These are phyloP conservation scores for Cololabis saira DNA, from an alignment of 2,113 vertebrate genomes.

Conservation along the genomic window DNA sequence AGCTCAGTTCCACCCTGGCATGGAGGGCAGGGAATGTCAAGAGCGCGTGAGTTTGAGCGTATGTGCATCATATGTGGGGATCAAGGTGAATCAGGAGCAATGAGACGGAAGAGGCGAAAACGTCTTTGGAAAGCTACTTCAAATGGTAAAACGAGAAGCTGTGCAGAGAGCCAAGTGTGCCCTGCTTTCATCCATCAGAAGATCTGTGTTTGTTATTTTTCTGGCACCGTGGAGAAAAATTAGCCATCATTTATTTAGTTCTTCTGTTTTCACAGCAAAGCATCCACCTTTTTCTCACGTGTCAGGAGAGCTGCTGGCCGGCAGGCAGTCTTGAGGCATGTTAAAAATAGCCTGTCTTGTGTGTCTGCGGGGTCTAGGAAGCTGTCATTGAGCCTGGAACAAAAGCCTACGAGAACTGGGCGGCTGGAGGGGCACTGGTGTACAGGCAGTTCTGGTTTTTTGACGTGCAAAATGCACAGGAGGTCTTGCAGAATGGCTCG, in stretches of 20 bases:
- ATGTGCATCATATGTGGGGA: constrained; percentile 18
- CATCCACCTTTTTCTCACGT: constrained; percentile 37
- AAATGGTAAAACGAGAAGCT: constrained; percentile 37
- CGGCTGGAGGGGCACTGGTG: constrained; percentile 79
- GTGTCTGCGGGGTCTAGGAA: constrained; percentile 82
- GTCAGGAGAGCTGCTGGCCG: constrained; percentile 57
- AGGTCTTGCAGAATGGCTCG: constrained; percentile 74
- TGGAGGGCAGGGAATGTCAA: constrained; percentile 23
- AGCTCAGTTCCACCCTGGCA: constrained; percentile 32
- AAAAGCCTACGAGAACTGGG: constrained; percentile 88
- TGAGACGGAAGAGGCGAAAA: constrained; percentile 12
- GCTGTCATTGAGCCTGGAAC: constrained; percentile 88
- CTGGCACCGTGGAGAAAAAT: no score
- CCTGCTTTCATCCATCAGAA: constrained; percentile 22
- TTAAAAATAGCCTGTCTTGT: constrained; percentile 69
- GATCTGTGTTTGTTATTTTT: constrained; percentile 21
- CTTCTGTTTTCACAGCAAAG: constrained; percentile 4
- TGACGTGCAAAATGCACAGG: constrained; percentile 86
- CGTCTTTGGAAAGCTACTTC: constrained; percentile 25
- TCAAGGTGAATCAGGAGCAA: constrained; percentile 71
- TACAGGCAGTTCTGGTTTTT: constrained; percentile 96
- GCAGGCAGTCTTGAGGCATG: constrained; percentile 51
- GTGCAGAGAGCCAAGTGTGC: constrained; percentile 17
- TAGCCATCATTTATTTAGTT: neutral
- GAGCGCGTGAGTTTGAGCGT: constrained; percentile 10